Evolutionary conservation across 1,140 invertebrate species (phyloP).

Genomic region (Artemia franciscana): DNA sequence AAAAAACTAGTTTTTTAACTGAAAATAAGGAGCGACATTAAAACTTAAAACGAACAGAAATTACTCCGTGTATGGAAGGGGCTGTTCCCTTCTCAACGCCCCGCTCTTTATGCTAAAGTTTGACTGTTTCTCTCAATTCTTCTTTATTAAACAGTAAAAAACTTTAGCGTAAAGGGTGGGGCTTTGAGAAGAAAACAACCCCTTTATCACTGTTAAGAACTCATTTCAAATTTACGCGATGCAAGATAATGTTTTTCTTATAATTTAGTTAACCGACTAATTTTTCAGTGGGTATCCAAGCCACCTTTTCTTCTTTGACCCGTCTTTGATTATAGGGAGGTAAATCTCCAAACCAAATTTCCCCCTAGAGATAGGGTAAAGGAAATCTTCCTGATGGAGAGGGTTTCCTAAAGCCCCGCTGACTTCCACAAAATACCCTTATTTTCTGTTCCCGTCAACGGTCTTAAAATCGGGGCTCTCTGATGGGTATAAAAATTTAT

Average conservation of each 20-base stretch:
- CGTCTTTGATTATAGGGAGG: background rate
- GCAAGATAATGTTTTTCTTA: background rate
- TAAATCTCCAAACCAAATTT: background rate
- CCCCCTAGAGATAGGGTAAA: background rate
- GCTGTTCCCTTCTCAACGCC: no score
- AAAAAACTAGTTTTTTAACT: no score
- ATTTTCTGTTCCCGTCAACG: background rate
- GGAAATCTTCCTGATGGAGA: no score
- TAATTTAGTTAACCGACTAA: background rate
- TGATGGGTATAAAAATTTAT: background rate
- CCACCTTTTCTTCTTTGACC: background rate
- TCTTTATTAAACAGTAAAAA: no score
- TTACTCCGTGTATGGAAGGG: no score
- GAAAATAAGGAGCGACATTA: no score
- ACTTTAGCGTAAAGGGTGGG: no score
- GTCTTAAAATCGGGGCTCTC: background rate
- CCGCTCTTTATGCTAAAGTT: no score
- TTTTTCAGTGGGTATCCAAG: background rate
- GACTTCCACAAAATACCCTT: background rate
- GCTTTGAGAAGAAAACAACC: no score
- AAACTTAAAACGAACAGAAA: no score
- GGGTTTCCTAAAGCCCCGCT: no score
- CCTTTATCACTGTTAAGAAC: background rate
- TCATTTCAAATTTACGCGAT: background rate
- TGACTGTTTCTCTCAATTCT: no score